Conservation (phyloP, 1,140 invertebrate genomes). For the Aleiodes sp. region DNA sequence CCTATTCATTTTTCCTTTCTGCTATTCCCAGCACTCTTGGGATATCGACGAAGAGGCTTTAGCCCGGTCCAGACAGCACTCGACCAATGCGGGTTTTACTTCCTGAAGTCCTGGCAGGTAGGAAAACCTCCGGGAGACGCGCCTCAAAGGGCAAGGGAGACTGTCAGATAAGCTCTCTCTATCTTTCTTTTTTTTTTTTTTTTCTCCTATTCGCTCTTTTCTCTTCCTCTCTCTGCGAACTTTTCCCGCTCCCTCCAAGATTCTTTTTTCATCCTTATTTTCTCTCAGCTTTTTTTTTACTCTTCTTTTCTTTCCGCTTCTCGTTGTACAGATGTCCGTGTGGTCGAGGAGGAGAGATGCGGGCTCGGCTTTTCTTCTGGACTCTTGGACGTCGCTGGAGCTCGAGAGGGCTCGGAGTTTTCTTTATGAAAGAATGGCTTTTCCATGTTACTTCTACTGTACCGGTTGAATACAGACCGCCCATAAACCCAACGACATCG, state of each 20-base stretch:
- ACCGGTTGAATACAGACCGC: neutral
- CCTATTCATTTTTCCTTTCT: neutral
- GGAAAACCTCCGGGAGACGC: constrained; percentile 5
- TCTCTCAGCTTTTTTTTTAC: neutral
- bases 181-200: neutral
- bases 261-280: constrained; percentile 7
- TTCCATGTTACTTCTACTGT: constrained; percentile 53
- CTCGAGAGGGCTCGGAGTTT: constrained; percentile 1
- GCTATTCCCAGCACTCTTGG: neutral
- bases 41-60: neutral
- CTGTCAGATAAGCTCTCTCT: neutral
- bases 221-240: neutral
- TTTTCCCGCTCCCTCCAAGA: neutral
- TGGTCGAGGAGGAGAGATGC: constrained; percentile 20
- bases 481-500: neutral
- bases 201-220: constrained; percentile 10
- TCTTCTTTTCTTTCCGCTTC: neutral
- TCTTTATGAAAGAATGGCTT: constrained; percentile 58
- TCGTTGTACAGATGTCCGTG: constrained; percentile 24
- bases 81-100: constrained; percentile 11
- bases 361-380: neutral
- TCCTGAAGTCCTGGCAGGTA: constrained; percentile 19
- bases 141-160: constrained; percentile 1
- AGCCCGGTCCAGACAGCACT: neutral
- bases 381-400: constrained; percentile 10